Evolutionary conservation across 2,797 vertebrate species (phyloP), one percentile per base, ranked within the genome.

Genomic region (Mycteria americana): DNA sequence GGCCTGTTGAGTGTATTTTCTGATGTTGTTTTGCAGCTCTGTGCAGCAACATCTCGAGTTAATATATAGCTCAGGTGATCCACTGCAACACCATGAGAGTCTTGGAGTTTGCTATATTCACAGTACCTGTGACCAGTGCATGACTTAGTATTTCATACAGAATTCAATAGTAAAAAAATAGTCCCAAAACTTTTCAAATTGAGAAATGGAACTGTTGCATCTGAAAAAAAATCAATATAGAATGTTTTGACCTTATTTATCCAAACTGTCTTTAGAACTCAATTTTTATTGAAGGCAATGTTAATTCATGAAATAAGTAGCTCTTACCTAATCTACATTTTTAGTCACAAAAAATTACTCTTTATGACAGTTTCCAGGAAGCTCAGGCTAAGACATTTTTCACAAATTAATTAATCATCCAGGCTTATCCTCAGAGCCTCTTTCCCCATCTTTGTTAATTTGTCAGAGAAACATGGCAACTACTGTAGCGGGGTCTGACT

Each of bases 401-500:
- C 75, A 88, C 33, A 77, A 60, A 83, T 82, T 64, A 83, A 93
- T 94, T 85, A 94, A 88, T 89, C 64, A 68, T 59, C 21, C 30
- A 57, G 17, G 19, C 65, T 93, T 53, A 91, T 74, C 48, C 27
- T 85, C 56, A 74, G 80, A 76, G 31, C 30, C 37, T 84, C 31
- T 80, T 76, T 84, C 21, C 9, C 16, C 9, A 7, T 81, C 57
- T 93, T 57, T 35, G 64, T 46, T 62, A 85, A 80, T 83, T 85
- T 85, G 72, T 77, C 16, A 7, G 60, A 78, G 12, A 75, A 85
- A 53, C 24, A 77, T 4, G 5, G 31, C 63, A 92, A 43, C 33
- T 25, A 28, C 21, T 33, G 31, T 51, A 24, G 62, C 9, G 51
- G 77, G 37, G 11, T 80, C 64, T 89, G 91, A 92, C 41, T 93